phyloP scores from a whole-genome alignment of 2,797 vertebrate species.

The Tragelaphus oryx region DNA sequence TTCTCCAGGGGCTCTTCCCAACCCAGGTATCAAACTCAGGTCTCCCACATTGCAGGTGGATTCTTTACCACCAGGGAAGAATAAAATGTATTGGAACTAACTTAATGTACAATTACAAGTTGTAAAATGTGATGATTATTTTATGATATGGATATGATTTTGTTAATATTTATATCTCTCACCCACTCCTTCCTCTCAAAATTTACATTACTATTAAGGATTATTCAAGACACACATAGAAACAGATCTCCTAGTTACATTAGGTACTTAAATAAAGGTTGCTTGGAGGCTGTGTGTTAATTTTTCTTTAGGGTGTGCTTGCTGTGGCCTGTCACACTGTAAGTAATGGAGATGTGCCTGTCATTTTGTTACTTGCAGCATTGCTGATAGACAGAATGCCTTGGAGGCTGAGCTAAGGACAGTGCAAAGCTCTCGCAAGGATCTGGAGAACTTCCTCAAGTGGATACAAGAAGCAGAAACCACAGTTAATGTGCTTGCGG shows the following conservation, averaged over 20 bases:
- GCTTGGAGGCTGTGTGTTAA: neutral
- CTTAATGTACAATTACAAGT: neutral
- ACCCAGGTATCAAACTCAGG: neutral
- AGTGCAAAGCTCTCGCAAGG: slow-evolving; percentile 88
- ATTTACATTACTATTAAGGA: neutral
- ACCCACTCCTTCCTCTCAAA: neutral
- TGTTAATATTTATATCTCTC: neutral
- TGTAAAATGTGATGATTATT: neutral
- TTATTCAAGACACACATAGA: neutral
- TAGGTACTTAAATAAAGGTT: neutral
- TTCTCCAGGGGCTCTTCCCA: neutral
- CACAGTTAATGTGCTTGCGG: slow-evolving; percentile 90
- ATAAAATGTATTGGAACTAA: neutral
- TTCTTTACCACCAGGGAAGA: neutral
- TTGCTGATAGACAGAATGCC: slow-evolving; percentile 86
- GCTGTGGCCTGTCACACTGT: neutral
- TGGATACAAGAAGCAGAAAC: slow-evolving; percentile 97
- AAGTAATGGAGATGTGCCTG: slow-evolving; percentile 10
- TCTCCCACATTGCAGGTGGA: neutral
- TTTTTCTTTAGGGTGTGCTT: neutral
- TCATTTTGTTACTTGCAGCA: slow-evolving; percentile 79
- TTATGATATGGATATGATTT: neutral
- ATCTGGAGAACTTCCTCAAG: slow-evolving; percentile 94
- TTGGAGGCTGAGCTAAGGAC: slow-evolving; percentile 90
- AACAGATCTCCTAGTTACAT: neutral